Evolutionary conservation across 2,888 invertebrate genomes (phyloP).

Genomic region (Aphidius colemani): DNA sequence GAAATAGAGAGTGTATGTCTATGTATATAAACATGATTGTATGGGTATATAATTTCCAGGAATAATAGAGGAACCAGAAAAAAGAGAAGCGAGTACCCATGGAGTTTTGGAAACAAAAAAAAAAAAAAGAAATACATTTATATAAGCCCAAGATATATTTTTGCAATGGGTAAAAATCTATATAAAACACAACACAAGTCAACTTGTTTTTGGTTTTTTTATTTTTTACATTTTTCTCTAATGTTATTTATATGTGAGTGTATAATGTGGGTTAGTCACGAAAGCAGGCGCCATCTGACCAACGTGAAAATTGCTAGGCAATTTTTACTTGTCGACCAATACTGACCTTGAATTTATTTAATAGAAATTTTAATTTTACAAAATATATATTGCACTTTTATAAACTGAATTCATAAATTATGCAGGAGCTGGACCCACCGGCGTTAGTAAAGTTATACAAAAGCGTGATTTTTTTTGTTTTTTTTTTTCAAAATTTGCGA

Average conservation of each 20-base stretch:
- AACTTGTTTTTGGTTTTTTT: constrained; percentile 28
- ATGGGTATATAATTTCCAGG: constrained; percentile 40
- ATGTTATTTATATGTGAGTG: constrained; percentile 7
- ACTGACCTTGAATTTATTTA: background rate
- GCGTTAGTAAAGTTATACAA: too few relatives aligned
- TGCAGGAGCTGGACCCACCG: too few relatives aligned
- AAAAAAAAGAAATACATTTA: constrained; percentile 9
- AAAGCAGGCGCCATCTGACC: constrained; percentile 55
- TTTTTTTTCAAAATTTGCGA: too few relatives aligned
- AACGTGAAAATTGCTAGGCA: constrained; percentile 50
- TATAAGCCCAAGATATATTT: background rate
- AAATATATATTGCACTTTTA: too few relatives aligned
- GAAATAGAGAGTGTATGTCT: constrained; percentile 8
- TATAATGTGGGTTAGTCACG: constrained; percentile 56
- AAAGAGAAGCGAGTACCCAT: constrained; percentile 19
- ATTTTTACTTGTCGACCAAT: constrained; percentile 6
- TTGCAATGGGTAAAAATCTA: constrained; percentile 11
- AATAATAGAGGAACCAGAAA: constrained; percentile 41
- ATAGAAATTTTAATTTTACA: too few relatives aligned
- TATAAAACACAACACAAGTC: background rate
- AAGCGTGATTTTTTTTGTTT: too few relatives aligned
- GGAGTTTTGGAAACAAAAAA: constrained; percentile 5
- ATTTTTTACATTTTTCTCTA: too few relatives aligned
- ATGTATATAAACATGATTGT: constrained; percentile 18
- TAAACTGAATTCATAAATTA: background rate